Evolutionary conservation across 2,888 invertebrate species (phyloP).

Genomic region (Rhagophthalmus giganteus): DNA sequence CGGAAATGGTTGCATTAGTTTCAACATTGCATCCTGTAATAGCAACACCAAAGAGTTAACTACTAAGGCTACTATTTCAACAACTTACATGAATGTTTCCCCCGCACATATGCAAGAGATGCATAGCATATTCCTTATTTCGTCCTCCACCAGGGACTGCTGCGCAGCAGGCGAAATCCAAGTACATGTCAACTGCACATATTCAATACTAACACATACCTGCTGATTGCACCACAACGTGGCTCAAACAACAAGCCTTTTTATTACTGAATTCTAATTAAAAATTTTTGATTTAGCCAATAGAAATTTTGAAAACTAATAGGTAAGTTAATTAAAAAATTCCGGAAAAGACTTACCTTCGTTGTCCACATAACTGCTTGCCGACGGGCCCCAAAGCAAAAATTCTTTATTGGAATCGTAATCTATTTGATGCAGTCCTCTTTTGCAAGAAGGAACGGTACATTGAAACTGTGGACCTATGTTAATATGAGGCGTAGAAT

Average conservation of each 20-base stretch:
- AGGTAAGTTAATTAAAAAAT: background rate
- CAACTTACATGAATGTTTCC: conserved; percentile 82
- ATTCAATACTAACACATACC: conserved; percentile 43
- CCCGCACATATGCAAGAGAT: conserved; percentile 81
- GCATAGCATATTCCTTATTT: conserved; percentile 91
- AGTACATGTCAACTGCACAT: conserved; percentile 82
- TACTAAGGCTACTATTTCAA: too few species aligned
- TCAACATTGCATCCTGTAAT: conserved; percentile 76
- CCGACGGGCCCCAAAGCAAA: conserved; percentile 85
- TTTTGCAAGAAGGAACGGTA: conserved; percentile 64
- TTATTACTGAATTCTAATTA: conserved; percentile 16
- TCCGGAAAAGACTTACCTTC: conserved; percentile 63
- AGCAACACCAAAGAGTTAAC: background rate
- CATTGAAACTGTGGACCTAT: conserved; percentile 87
- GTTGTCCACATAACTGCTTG: conserved; percentile 70
- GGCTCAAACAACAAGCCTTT: conserved; percentile 42
- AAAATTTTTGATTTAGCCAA: conserved; percentile 11
- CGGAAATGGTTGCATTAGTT: conserved; percentile 77
- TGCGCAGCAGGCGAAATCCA: conserved; percentile 94
- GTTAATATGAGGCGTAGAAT: conserved; percentile 78
- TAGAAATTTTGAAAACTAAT: conserved; percentile 10
- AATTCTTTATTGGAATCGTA: conserved; percentile 66
- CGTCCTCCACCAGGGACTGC: conserved; percentile 92
- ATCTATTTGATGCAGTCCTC: conserved; percentile 58
- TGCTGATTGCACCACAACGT: conserved; percentile 42